Conservation (phyloP, 2,888 invertebrate species). For the Tinea trinotella region DNA sequence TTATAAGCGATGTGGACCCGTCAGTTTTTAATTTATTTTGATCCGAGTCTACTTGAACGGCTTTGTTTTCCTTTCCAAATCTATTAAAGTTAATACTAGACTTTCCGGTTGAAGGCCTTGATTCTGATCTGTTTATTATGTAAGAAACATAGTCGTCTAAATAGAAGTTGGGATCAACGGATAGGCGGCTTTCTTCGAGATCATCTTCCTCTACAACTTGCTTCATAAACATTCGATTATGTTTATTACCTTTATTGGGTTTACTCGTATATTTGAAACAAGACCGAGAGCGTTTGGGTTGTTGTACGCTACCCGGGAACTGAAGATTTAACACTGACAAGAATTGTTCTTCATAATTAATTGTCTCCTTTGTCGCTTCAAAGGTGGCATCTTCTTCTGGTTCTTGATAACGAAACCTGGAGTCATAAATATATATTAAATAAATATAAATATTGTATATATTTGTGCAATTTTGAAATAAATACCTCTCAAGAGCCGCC, state of each 20-base stretch:
- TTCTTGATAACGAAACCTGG: constrained; percentile 45
- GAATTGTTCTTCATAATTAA: constrained; percentile 36
- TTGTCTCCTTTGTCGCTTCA: constrained; percentile 24
- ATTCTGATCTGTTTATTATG: constrained; percentile 40
- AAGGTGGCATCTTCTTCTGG: constrained; percentile 23
- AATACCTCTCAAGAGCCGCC: constrained; percentile 26
- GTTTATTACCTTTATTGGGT: constrained; percentile 33
- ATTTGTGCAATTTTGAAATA: not conserved
- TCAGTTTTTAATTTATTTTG: constrained; percentile 23
- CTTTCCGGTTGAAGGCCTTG: constrained; percentile 46
- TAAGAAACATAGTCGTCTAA: constrained; percentile 57
- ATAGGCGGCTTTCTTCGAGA: constrained; percentile 30
- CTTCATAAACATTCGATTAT: constrained; percentile 60
- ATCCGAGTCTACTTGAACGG: constrained; percentile 36
- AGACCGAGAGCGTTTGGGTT: constrained; percentile 40
- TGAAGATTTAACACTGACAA: constrained; percentile 57
- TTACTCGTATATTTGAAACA: constrained; percentile 49
- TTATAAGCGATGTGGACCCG: constrained; percentile 19
- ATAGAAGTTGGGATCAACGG: constrained; percentile 44
- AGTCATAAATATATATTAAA: not conserved
- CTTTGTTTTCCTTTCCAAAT: constrained; percentile 38
- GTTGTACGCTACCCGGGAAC: constrained; percentile 45
- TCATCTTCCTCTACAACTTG: constrained; percentile 38
- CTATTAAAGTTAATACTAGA: constrained; percentile 41
- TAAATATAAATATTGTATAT: not conserved